phyloP scores from a whole-genome alignment of 2,888 invertebrate genomes.

The Suillia variegata region DNA sequence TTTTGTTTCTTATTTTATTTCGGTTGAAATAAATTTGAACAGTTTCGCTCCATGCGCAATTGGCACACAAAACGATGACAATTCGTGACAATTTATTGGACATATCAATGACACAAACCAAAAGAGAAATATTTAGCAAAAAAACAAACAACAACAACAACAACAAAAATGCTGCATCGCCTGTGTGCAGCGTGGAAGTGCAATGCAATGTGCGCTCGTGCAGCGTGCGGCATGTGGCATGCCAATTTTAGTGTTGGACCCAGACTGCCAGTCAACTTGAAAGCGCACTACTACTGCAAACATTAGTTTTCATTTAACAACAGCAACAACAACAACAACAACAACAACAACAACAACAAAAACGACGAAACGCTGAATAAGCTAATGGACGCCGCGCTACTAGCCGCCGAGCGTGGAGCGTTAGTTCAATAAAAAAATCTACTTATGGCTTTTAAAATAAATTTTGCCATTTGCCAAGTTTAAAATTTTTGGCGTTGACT shows the following conservation, averaged over 20 bases:
- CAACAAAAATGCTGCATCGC: too few species aligned
- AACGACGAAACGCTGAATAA: background rate
- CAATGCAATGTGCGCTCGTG: background rate
- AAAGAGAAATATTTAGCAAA: too few species aligned
- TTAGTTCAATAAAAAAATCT: background rate
- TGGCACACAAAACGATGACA: background rate
- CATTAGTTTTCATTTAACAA: background rate
- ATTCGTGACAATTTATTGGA: constrained; percentile 4
- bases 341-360: background rate
- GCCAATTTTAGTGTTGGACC: background rate
- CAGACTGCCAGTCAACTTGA: background rate
- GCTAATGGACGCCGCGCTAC: constrained; percentile 6
- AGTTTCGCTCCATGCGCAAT: background rate
- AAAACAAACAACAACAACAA: too few species aligned
- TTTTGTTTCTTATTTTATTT: too few species aligned
- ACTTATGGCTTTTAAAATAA: background rate
- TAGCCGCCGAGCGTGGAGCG: too few species aligned
- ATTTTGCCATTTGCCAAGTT: background rate
- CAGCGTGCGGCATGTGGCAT: background rate
- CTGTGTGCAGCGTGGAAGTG: too few species aligned
- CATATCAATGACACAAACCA: background rate
- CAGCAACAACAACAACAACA: background rate
- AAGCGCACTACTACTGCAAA: background rate
- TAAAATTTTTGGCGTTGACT: too few species aligned
- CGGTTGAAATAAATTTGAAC: too few species aligned